A percentile compares a stretch with the other conserved stretches of the same genome.
Conservation (phyloP, 2,113 vertebrate genomes). For the Periophthalmodon schlosseri region DNA sequence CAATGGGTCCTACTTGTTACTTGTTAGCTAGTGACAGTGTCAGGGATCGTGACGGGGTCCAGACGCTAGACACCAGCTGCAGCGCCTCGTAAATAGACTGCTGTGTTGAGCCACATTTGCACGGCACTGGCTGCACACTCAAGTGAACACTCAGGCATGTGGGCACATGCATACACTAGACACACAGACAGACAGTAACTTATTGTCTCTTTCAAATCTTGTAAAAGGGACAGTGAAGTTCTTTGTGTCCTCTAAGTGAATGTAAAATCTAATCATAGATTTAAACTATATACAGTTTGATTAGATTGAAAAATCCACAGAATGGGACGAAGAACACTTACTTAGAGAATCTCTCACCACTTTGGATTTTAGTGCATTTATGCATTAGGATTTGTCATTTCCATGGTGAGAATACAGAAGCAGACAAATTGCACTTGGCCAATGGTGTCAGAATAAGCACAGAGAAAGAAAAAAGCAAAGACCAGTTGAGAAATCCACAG, state of each 20-base stretch:
- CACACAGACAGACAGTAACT: conserved; percentile 70
- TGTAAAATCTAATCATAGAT: conserved; percentile 24
- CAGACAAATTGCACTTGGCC: conserved; percentile 54
- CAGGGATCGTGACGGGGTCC: conserved; percentile 80
- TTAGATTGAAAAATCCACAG: neutral
- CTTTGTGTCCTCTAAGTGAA: conserved; percentile 66
- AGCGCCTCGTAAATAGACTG: conserved; percentile 80
- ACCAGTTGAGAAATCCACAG: conserved; percentile 45
- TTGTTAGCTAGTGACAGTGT: conserved; percentile 82
- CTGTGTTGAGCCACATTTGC: conserved; percentile 78
- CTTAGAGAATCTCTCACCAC: neutral
- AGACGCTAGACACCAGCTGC: conserved; percentile 83
- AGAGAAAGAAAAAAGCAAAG: conserved; percentile 13
- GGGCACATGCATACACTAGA: conserved; percentile 69
- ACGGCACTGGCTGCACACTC: conserved; percentile 60
- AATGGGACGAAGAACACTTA: neutral
- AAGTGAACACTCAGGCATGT: conserved; percentile 58
- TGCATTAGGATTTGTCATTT: conserved; percentile 17
- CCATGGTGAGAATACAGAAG: conserved; percentile 32
- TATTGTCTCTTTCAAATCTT: conserved; percentile 74
- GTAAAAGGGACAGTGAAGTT: conserved; percentile 73
- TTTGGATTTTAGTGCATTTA: neutral
- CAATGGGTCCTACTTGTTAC: conserved; percentile 80
- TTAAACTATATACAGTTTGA: neutral
- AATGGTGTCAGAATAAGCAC: conserved; percentile 26